Evolutionary conservation across 2,888 invertebrate genomes (phyloP), one percentile per base, ranked within the genome.

Genomic region (Leucozona laternaria): DNA sequence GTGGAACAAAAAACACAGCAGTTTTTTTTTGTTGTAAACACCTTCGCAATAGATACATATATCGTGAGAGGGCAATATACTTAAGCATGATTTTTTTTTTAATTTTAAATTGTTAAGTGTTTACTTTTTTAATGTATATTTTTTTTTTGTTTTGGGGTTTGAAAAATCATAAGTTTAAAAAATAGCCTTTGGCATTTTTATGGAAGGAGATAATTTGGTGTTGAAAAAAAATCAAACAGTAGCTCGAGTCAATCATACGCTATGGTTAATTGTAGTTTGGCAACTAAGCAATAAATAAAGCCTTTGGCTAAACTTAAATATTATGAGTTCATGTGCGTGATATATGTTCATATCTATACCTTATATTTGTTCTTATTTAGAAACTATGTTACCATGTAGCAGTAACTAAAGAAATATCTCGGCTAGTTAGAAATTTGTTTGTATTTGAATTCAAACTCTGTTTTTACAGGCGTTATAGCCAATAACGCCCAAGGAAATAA

Each of bases 201-300:
- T 55, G 48, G 43, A 71, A 57, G 31, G 48, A 57, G 70, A 66
- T 72, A 78, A 79, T 79, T 84, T 79, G 62, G 17, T 58, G 25
- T 10, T 31, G 64, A 72, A 70, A 81, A 64, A 80, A 77, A 50
- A 4, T 20, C 45, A 73, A 81, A 85, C 85, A 77, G 85, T 85
- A 85, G 85, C 85, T 53, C 48, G 68, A 81, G 77, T 85, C 85
- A 85, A 85, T 85, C 85, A 85, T 77, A 58, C 11, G 68, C 4
- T 20, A 25, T 62, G n/a, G 76, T 72, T 84, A 84, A 75, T 60
- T 85, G 60, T 62, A 60, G 25, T 72, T 66, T 55, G 31, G 57
- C 43, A 72, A 58, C 53, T 82, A 58, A 77, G 55, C 43, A 64
- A 71, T 66, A 81, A 64, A 57, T 4, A 7, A 15, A 68, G 75